Base-by-base conservation (phyloP, 1,140 invertebrate genomes). In the Hypsibius dujardini region DNA sequence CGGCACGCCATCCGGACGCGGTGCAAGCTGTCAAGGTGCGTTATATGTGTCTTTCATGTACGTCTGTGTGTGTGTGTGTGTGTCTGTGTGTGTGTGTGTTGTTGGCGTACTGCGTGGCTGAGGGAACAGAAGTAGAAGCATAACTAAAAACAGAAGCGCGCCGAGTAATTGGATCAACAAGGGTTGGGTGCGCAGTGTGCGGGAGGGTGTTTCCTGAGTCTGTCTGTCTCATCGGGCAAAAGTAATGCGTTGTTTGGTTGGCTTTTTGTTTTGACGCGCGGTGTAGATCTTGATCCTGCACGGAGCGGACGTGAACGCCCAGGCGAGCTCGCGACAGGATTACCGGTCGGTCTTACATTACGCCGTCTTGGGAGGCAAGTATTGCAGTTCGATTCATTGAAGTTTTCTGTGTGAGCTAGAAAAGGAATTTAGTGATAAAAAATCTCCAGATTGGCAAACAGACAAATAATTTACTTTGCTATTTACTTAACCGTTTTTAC, bases 301-400 rank as follows among this genome's bases (percentile, higher is more conserved):
- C 75, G 88, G 88, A 0, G 89, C 88, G 7, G 85, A 90, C 76
- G 87, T 90, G 1, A 90, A 90, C 77, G 87, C 87, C 1, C 87
- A 88, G 80, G 85, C 88, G 0, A 71, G 74, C 0, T 84, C 85
- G 42, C 82, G 88, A 69, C 87, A 90, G 76, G 89, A 90, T 75
- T 88, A 85, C 76, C 81, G 88, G 70, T 90, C 88, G 2, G 88
- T 91, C 40, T 80, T 93, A 73, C 89, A 92, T 77, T 92, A 90
- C 77, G 90, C 88, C n/a, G 87, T 92, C 1, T 81, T 90, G 12
- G 87, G 87, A 50, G 77, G 77, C 46, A 56, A 56, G 7, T 67
- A 28, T 28, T 28, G 28, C 28, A 28, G 28, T 28, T 28, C 28
- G 28, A 28, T 28, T 28, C 28, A 28, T 28, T 28, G 28, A 28